Evolutionary conservation across 2,113 vertebrate species (phyloP).

Genomic region (Xenopus tropicalis): UCB_Xtro_10.0 CM004443.2:69308001-69308500

Average conservation of each 20-base stretch:
- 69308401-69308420: no score
- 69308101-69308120: no score
- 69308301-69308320: no score
- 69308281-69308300: no score
- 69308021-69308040: neutral
- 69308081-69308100: neutral
- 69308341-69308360: no score
- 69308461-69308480: no score
- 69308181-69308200: constrained; percentile 84
- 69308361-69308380: no score
- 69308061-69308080: constrained; percentile 1
- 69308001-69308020: constrained; percentile 31
- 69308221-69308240: constrained; percentile 85
- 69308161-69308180: constrained; percentile 61
- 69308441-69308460: no score
- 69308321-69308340: no score
- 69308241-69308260: constrained; percentile 90
- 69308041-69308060: constrained; percentile 10
- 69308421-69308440: no score
- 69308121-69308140: constrained; percentile 38
- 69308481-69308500: no score
- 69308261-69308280: constrained; percentile 56
- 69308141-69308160: neutral
- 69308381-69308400: no score
- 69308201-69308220: constrained; percentile 83